Conservation (phyloP, 1,140 invertebrate species). For the Mactra quadrangularis region DNA sequence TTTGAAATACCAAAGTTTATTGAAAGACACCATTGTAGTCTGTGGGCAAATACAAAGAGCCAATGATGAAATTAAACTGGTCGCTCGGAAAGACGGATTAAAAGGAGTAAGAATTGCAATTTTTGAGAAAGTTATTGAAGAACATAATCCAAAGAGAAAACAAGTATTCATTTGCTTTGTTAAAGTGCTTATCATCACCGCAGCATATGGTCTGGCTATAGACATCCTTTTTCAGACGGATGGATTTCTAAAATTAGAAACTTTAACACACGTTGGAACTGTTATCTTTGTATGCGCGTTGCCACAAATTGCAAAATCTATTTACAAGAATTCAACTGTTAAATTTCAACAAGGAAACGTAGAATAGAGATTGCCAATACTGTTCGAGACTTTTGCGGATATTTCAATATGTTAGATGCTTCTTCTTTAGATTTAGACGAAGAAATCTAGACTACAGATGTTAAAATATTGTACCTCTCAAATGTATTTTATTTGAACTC, state of each 20-base stretch:
- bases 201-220: slow-evolving; percentile 11
- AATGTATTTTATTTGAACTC: no score
- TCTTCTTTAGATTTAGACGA: no score
- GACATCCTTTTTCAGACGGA: slow-evolving; percentile 27
- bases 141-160: slow-evolving; percentile 38
- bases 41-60: slow-evolving; percentile 3
- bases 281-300: slow-evolving; percentile 50
- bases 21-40: slow-evolving; percentile 23
- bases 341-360: slow-evolving; percentile 1
- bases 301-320: slow-evolving; percentile 28
- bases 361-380: slow-evolving; percentile 5
- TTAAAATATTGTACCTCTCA: no score
- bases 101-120: slow-evolving; percentile 19
- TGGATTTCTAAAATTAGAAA: slow-evolving; percentile 27
- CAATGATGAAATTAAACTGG: neutral
- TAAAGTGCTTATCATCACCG: slow-evolving; percentile 3
- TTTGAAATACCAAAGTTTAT: slow-evolving; percentile 2
- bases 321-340: neutral
- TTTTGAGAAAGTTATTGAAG: slow-evolving; percentile 47
- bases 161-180: slow-evolving; percentile 32
- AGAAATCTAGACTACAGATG: no score
- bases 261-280: slow-evolving; percentile 40
- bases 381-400: slow-evolving; percentile 13
- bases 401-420: no score
- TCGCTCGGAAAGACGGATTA: neutral